phyloP scores from a whole-genome alignment of 2,888 invertebrate species.

The Azorinus chamasolen region DNA sequence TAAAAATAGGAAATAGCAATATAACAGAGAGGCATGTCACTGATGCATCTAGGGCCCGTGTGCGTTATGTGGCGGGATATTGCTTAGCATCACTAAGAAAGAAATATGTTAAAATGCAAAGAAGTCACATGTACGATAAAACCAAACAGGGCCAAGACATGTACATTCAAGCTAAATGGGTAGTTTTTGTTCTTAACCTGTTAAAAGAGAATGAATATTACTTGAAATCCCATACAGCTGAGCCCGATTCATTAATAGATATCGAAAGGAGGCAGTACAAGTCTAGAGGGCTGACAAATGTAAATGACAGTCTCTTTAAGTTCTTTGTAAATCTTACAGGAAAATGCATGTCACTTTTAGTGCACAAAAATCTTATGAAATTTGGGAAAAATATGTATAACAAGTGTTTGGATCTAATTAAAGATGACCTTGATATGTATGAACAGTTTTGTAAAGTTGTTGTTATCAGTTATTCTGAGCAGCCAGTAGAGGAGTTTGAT shows the following conservation, averaged over 20 bases:
- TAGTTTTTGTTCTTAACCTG: constrained; percentile 2
- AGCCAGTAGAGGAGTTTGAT: constrained; percentile 6
- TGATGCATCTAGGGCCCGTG: constrained; percentile 14
- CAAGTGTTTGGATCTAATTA: constrained; percentile 6
- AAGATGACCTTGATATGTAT: background rate
- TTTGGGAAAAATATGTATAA: constrained; percentile 13
- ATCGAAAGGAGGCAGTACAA: background rate
- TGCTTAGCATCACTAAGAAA: constrained; percentile 13
- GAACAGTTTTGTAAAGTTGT: constrained; percentile 2
- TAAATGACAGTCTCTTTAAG: constrained; percentile 10
- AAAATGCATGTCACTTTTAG: background rate
- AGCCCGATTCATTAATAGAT: constrained; percentile 20
- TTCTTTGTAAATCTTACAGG: constrained; percentile 8
- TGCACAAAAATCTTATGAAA: constrained; percentile 11
- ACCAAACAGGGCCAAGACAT: background rate
- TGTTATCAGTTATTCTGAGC: background rate
- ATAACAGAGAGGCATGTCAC: background rate
- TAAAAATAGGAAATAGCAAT: background rate
- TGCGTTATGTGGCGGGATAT: constrained; percentile 28
- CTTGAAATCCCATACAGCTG: constrained; percentile 7
- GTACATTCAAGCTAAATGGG: constrained; percentile 19
- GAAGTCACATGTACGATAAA: constrained; percentile 4
- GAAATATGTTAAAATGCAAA: constrained; percentile 5
- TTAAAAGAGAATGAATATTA: constrained; percentile 32
- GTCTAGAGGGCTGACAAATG: constrained; percentile 14